These are phyloP conservation scores for Potorous gilbertii DNA, from an alignment of 2,797 vertebrate genomes.

Conservation along the genomic window DNA sequence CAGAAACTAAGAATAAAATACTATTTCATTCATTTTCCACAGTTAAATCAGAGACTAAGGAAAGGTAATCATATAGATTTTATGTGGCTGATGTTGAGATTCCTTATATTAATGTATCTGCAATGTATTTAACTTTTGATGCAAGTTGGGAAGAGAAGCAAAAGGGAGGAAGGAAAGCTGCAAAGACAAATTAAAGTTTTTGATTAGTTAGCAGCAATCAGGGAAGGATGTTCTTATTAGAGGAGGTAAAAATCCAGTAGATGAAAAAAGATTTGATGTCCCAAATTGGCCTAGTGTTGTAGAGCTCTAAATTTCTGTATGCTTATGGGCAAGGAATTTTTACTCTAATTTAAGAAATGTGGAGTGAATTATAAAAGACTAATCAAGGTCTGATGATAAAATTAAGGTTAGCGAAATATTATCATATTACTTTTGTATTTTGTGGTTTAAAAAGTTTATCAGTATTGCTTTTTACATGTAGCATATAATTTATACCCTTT, in stretches of 20 bases:
- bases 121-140: constrained; percentile 5
- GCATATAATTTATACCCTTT: not conserved
- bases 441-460: not conserved
- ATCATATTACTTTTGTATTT: not conserved
- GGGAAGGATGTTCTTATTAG: not conserved
- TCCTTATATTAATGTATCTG: not conserved
- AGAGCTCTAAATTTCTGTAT: not conserved
- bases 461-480: not conserved
- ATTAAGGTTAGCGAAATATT: not conserved
- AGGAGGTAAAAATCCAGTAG: not conserved
- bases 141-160: constrained; percentile 5
- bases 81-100: not conserved
- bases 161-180: not conserved
- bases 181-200: not conserved
- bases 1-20: not conserved
- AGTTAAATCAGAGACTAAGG: not conserved
- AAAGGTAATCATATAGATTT: not conserved
- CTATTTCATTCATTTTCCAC: not conserved
- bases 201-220: not conserved
- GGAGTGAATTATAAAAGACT: not conserved
- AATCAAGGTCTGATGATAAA: not conserved
- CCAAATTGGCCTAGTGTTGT: too few relatives aligned
- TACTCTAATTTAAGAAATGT: not conserved
- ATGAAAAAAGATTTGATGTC: not conserved
- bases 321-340: not conserved